Evolutionary conservation across 2,113 vertebrate species (phyloP).

Genomic region (Ellobius talpinus): DNA sequence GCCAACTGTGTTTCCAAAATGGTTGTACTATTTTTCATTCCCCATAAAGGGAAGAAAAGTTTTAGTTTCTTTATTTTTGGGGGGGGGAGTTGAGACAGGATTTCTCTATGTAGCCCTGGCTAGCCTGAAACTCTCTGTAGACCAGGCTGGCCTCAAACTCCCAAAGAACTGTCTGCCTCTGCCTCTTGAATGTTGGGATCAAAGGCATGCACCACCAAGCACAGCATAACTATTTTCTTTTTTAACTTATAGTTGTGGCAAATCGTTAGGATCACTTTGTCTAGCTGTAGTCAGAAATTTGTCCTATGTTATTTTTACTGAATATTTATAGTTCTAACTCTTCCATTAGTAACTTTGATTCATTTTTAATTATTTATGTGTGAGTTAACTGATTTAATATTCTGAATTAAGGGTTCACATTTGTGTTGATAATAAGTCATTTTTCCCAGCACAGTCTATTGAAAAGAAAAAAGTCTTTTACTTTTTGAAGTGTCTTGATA

Average conservation of each 20-base stretch:
- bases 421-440: neutral
- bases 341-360: neutral
- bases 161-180: neutral
- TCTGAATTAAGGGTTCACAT: conserved; percentile 1
- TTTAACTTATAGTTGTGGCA: neutral
- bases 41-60: neutral
- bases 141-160: neutral
- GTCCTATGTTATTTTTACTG: neutral
- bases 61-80: neutral
- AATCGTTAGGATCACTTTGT: neutral
- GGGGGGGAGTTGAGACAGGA: neutral
- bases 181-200: neutral
- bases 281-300: neutral
- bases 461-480: neutral
- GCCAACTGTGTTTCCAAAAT: neutral
- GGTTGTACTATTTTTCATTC: neutral
- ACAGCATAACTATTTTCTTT: neutral
- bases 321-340: conserved; percentile 8
- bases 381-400: neutral
- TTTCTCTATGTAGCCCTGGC: neutral
- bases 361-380: conserved; percentile 28
- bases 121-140: neutral
- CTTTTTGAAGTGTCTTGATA: neutral
- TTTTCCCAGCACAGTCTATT: neutral
- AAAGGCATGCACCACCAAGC: neutral